These are phyloP conservation scores for Drosophila erecta DNA, from an alignment of 1,140 invertebrate species.

Conservation along the genomic window DNA sequence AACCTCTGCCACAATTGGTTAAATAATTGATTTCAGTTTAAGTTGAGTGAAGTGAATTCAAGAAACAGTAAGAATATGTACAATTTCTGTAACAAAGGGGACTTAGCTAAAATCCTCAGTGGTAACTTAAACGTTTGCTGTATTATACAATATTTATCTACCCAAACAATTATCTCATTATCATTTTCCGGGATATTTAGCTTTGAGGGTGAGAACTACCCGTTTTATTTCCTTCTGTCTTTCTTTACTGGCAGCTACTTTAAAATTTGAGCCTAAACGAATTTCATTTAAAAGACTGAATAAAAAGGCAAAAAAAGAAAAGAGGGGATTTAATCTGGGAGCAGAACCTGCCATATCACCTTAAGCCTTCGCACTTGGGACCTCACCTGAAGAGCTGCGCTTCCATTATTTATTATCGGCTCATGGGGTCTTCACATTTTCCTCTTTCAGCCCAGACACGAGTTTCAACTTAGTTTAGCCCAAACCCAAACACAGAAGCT, in stretches of 20 bases:
- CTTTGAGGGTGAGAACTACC: too few relatives aligned
- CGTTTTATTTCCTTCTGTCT: too few relatives aligned
- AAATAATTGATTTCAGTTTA: background rate
- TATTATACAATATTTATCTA: too few relatives aligned
- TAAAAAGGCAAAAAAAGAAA: background rate
- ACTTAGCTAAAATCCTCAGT: too few relatives aligned
- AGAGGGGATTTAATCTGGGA: conserved; percentile 1
- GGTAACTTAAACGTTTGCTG: too few relatives aligned
- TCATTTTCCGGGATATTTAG: too few relatives aligned
- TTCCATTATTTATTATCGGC: conserved; percentile 69
- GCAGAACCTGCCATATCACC: conserved; percentile 22
- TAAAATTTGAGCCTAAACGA: too few relatives aligned
- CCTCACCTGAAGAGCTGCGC: conserved; percentile 30
- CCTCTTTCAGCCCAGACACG: conserved; percentile 2
- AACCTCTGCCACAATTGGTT: conserved; percentile 13
- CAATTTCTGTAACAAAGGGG: too few relatives aligned
- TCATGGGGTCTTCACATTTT: conserved; percentile 42
- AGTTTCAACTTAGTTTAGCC: conserved; percentile 16
- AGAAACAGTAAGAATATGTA: too few relatives aligned
- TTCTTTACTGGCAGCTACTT: too few relatives aligned
- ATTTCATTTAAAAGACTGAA: background rate
- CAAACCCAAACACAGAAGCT: conserved; percentile 5
- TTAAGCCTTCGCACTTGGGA: conserved; percentile 29
- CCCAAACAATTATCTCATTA: too few relatives aligned
- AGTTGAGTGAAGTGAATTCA: background rate